Percentiles rank a stretch among this genome's conserved stretches.
phyloP scores from a whole-genome alignment of 2,113 vertebrate genomes.

The Nyctibius bracteatus region DNA sequence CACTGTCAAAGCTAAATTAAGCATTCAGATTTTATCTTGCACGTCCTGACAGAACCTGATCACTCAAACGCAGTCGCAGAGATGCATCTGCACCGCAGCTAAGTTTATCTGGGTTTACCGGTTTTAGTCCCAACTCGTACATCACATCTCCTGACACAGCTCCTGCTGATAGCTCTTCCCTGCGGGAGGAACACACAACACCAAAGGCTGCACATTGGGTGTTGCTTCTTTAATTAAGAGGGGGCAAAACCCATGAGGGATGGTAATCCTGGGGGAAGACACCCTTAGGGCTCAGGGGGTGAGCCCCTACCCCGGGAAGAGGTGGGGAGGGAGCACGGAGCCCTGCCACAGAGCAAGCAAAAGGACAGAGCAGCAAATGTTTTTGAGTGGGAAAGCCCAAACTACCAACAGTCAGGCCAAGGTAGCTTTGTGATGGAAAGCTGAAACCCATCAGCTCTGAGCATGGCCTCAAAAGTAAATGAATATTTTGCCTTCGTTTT shows the following conservation, averaged over 20 bases:
- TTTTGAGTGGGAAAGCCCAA: background rate
- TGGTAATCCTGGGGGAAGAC: background rate
- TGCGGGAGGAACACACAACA: background rate
- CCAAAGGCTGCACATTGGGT: background rate
- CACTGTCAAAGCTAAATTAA: background rate
- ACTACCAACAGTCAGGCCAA: background rate
- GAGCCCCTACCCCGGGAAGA: background rate
- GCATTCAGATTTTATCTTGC: background rate
- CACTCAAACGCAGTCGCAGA: background rate
- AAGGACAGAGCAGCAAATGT: background rate
- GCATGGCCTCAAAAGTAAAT: background rate
- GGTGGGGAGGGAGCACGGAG: background rate
- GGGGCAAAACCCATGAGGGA: background rate
- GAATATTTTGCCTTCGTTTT: background rate
- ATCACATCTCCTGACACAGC: background rate
- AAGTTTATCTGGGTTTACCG: background rate
- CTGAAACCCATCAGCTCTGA: background rate
- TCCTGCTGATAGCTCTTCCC: background rate
- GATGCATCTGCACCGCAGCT: background rate
- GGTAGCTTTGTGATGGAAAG: background rate
- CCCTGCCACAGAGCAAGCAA: accelerated
- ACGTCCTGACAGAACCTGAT: slow-evolving; percentile 8
- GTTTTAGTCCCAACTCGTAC: background rate
- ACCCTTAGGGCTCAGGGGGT: background rate
- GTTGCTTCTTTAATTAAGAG: background rate